phyloP scores from a whole-genome alignment of 2,797 vertebrate species.

The Avahi laniger region DNA sequence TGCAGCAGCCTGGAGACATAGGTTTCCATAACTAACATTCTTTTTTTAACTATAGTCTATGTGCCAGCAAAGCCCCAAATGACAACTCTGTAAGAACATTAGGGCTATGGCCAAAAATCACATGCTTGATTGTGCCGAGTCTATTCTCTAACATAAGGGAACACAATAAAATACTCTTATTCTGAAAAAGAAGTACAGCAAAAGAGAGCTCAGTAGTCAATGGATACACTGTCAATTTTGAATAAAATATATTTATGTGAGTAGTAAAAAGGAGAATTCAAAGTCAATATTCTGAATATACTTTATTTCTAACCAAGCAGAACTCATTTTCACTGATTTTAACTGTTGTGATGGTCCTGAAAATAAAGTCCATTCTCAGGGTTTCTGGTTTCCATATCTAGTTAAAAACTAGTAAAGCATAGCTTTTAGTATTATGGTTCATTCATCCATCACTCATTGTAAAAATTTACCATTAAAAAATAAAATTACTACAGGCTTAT shows the following conservation, averaged over 20 bases:
- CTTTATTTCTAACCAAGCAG: background rate
- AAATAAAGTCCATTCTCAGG: conserved; percentile 23
- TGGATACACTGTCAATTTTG: background rate
- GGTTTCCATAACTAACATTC: background rate
- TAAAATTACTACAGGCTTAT: too few relatives aligned
- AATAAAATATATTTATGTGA: conserved; percentile 45
- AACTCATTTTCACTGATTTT: conserved; percentile 29
- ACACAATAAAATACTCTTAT: conserved; percentile 41
- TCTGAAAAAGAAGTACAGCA: background rate
- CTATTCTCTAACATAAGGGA: background rate
- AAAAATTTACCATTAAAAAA: conserved; percentile 51
- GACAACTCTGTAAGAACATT: background rate
- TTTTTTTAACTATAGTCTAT: background rate
- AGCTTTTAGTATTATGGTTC: background rate
- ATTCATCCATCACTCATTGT: background rate
- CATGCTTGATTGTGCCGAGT: background rate
- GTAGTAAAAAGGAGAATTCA: background rate
- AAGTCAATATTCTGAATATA: conserved; percentile 10
- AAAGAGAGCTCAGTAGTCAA: background rate
- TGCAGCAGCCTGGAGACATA: background rate
- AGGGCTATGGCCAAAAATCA: background rate
- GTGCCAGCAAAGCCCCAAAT: background rate
- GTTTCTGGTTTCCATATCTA: background rate
- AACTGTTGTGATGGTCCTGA: background rate
- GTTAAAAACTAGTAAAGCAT: background rate